Conservation (phyloP, 2,113 vertebrate species). For the Colaptes auratus region DNA sequence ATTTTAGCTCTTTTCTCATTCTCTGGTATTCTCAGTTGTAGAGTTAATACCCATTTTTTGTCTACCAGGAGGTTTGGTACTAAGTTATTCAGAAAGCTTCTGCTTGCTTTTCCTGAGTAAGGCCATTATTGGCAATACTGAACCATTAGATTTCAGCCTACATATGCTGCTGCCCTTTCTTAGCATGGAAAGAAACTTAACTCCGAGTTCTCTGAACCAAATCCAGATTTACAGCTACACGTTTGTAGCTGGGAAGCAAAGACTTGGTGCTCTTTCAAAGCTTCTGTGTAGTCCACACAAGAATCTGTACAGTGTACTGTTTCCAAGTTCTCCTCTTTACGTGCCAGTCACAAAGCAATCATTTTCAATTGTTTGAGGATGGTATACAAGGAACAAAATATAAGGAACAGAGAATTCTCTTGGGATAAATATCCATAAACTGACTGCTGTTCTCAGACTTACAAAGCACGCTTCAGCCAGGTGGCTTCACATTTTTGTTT, state of each 20-base stretch:
- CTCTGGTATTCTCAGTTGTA: not conserved
- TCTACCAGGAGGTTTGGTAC: not conserved
- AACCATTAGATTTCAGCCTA: not conserved
- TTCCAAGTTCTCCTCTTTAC: not conserved
- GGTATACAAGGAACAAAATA: not conserved
- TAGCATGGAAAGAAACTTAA: not conserved
- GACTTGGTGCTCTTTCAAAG: not conserved
- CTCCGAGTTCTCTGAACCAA: not conserved
- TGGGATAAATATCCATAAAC: conserved; percentile 21
- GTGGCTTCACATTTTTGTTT: not conserved
- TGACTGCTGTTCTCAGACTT: conserved; percentile 17
- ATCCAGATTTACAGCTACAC: not conserved
- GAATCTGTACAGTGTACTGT: not conserved
- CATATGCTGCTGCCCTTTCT: not conserved
- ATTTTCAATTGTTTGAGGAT: not conserved
- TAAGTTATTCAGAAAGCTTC: not conserved
- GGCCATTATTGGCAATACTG: not conserved
- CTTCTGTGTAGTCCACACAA: not conserved
- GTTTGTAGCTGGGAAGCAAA: not conserved
- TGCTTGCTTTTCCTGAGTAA: not conserved
- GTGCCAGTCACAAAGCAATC: not conserved
- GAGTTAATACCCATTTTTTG: not conserved
- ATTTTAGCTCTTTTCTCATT: not conserved
- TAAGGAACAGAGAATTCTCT: not conserved
- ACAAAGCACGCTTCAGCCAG: not conserved